Percentiles rank a stretch among this genome's conserved stretches.
These are phyloP conservation scores for Drosophila multiciliata DNA, from an alignment of 2,888 invertebrate species.

Conservation along the genomic window DNA sequence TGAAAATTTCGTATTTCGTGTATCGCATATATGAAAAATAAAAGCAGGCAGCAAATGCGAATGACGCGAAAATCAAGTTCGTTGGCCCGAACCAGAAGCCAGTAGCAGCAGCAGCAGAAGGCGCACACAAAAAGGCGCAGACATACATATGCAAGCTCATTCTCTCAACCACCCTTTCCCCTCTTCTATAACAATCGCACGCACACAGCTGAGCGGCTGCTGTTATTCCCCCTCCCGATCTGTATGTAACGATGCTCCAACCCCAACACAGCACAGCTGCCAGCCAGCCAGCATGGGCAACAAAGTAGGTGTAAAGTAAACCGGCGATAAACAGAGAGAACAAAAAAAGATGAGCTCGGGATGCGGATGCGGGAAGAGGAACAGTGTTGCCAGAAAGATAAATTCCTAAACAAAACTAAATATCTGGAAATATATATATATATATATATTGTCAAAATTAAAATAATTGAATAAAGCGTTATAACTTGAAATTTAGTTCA, in stretches of 20 bases:
- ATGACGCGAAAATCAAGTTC: slow-evolving; percentile 77
- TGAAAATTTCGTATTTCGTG: slow-evolving; percentile 47
- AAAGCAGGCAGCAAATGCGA: slow-evolving; percentile 36
- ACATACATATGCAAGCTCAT: slow-evolving; percentile 3
- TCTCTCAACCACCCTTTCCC: slow-evolving; percentile 21
- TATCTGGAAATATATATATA: not conserved
- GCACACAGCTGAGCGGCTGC: slow-evolving; percentile 71
- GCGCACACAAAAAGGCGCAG: slow-evolving; percentile 7
- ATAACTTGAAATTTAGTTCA: not conserved
- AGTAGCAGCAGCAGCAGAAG: slow-evolving; percentile 22
- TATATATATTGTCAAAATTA: not conserved
- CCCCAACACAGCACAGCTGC: slow-evolving; percentile 61
- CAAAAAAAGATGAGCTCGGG: slow-evolving; percentile 56
- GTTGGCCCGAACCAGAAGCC: slow-evolving; percentile 78
- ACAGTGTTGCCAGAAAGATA: slow-evolving; percentile 4
- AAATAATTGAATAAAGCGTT: not conserved
- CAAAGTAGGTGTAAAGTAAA: slow-evolving; percentile 64
- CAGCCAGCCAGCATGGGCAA: slow-evolving; percentile 43
- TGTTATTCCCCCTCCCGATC: slow-evolving; percentile 17
- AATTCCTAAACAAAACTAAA: not conserved
- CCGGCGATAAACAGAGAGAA: slow-evolving; percentile 61
- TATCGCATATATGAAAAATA: slow-evolving; percentile 7
- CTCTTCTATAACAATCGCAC: slow-evolving; percentile 37
- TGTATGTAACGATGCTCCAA: slow-evolving; percentile 1
- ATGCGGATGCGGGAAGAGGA: not conserved